Percentiles rank a stretch among this genome's conserved stretches.
Conservation (phyloP, 2,113 vertebrate genomes). For the Ramphastos sulfuratus region DNA sequence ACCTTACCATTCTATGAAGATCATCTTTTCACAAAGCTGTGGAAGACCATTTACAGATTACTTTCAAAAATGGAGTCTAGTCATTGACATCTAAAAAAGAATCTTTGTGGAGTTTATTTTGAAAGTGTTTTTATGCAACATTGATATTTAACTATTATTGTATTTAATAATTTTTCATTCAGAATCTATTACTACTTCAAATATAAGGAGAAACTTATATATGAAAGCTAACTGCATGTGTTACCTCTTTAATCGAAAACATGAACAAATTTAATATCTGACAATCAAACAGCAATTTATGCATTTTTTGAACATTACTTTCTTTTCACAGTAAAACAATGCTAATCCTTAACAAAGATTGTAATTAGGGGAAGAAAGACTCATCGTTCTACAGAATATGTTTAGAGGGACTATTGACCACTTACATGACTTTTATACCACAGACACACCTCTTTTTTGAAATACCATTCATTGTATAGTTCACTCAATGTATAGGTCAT, state of each 20-base stretch:
- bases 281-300: neutral
- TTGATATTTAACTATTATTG: neutral
- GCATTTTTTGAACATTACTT: neutral
- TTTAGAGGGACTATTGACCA: neutral
- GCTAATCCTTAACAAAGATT: neutral
- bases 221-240: neutral
- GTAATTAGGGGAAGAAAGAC: neutral
- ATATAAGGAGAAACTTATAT: neutral
- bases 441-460: neutral
- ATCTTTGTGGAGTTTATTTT: neutral
- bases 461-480: neutral
- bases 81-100: neutral
- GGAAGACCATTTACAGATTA: neutral
- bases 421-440: neutral
- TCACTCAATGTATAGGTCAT: neutral
- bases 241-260: neutral
- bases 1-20: too few species aligned
- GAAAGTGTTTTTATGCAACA: neutral
- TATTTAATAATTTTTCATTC: neutral
- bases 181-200: neutral
- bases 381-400: neutral
- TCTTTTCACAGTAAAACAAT: neutral
- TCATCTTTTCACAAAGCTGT: neutral
- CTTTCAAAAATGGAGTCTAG: neutral
- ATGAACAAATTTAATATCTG: neutral